Conservation (phyloP, 2,888 invertebrate genomes). For the Blera fallax region DNA sequence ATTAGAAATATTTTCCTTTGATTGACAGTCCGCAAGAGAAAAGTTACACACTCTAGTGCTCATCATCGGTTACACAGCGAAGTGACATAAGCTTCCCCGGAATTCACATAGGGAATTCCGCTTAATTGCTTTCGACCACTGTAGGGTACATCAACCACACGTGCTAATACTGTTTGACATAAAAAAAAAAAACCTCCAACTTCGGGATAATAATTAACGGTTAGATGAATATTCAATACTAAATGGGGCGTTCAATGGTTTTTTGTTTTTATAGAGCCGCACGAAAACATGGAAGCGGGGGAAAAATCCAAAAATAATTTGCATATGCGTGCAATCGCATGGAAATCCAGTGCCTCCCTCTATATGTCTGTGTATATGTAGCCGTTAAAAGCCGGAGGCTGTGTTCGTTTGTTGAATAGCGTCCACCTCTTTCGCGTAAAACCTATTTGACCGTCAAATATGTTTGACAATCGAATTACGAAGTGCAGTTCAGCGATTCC, state of each 20-base stretch:
- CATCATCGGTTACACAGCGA: neutral
- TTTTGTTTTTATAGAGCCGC: neutral
- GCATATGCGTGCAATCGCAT: slow-evolving; percentile 61
- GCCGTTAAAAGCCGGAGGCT: slow-evolving; percentile 30
- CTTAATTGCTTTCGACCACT: slow-evolving; percentile 61
- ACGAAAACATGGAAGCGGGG: neutral
- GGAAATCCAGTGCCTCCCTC: slow-evolving; percentile 51
- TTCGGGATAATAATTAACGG: slow-evolving; percentile 62
- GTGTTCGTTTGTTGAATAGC: slow-evolving; percentile 27
- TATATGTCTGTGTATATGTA: slow-evolving; percentile 36
- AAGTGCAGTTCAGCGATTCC: slow-evolving; percentile 45
- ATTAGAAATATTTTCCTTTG: slow-evolving; percentile 61
- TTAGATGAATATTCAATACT: slow-evolving; percentile 65
- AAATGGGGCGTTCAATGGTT: slow-evolving; percentile 54
- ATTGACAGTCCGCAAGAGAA: slow-evolving; percentile 65
- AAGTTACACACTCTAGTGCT: slow-evolving; percentile 26
- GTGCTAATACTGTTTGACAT: slow-evolving; percentile 20
- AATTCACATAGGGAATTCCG: slow-evolving; percentile 55
- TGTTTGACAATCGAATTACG: slow-evolving; percentile 77
- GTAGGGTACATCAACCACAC: slow-evolving; percentile 13
- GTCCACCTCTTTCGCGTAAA: slow-evolving; percentile 76
- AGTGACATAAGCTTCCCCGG: slow-evolving; percentile 10
- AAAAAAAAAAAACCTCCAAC: slow-evolving; percentile 22
- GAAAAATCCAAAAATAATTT: slow-evolving; percentile 63
- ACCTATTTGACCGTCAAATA: slow-evolving; percentile 78